Evolutionary conservation across 2,113 vertebrate species (phyloP), one percentile per base, ranked within the genome.

Genomic region (Lepus europaeus): DNA sequence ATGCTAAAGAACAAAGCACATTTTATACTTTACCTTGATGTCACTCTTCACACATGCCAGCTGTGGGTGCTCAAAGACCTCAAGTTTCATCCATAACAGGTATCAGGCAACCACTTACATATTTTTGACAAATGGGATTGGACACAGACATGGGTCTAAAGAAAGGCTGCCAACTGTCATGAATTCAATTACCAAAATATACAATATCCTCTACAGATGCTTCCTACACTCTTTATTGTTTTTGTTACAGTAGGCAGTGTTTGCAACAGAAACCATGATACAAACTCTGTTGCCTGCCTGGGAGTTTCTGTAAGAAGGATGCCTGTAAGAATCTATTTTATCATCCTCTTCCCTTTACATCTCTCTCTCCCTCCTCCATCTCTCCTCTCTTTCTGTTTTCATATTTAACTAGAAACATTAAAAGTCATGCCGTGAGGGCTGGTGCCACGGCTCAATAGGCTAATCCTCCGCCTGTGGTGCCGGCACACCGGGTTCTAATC

Each of bases 341-440:
- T 59, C 56, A 45, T 45, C 45, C 45, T 45, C 56, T 59, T 59
- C 56, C 56, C 19, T 59, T 59, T 59, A 14, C 56, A 59, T 17
- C 56, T 14, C 56, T 59, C 56, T 19, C 14, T 59, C 19, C 56
- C 12, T 59, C 56, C 13, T 59, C 14, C 19, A 19, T 59, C 56
- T 59, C 19, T 59, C 13, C 33, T 29, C 39, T 29, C 83, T 92
- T 83, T 90, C 2, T 81, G 96, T 93, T 68, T 93, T 92, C 89
- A 39, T 88, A n/a, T 81, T 19, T 45, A 6, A 96, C 36, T 22
- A 97, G 0, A 69, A 98, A 98, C 95, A 97, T 80, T 4, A 96
- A 69, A 90, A 59, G 91, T 91, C 56, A 56, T 56, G 56, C 36
- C 3, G 3, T 36, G 36, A 36, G 36, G 36, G 36, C 36, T 3